Percentiles rank a stretch among this genome's conserved stretches.
phyloP scores from a whole-genome alignment of 2,113 vertebrate genomes.

The Nannobrachium achirus region DNA sequence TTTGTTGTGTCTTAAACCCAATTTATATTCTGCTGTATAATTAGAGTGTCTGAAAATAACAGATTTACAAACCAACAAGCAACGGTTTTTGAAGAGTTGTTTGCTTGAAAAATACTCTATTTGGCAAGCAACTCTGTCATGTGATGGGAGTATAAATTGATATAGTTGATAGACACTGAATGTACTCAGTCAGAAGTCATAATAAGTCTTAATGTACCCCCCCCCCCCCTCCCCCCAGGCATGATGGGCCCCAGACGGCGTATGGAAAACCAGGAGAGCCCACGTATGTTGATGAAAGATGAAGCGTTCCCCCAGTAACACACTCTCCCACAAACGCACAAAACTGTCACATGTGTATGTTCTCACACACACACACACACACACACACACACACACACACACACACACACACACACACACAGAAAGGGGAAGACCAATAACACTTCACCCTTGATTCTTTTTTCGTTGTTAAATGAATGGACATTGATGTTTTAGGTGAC shows the following conservation, averaged over 20 bases:
- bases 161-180: too few relatives aligned
- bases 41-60: too few relatives aligned
- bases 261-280: conserved; percentile 78
- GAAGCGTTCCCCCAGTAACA: conserved; percentile 75
- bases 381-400: background rate
- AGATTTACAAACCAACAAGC: too few relatives aligned
- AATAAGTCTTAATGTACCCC: too few relatives aligned
- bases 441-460: conserved; percentile 48
- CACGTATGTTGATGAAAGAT: conserved; percentile 78
- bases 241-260: conserved; percentile 77
- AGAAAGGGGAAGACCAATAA: conserved; percentile 38
- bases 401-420: conserved; percentile 10
- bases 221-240: conserved; percentile 49
- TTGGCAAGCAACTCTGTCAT: too few relatives aligned
- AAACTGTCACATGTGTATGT: conserved; percentile 32
- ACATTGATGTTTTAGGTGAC: conserved; percentile 49
- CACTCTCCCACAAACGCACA: conserved; percentile 42
- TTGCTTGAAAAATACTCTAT: too few relatives aligned
- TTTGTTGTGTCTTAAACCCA: too few relatives aligned
- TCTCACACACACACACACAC: background rate
- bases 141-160: too few relatives aligned
- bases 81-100: too few relatives aligned
- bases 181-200: too few relatives aligned
- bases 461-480: conserved; percentile 52
- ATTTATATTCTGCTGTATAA: too few relatives aligned